Percentiles rank a stretch among this genome's conserved stretches.
These are phyloP conservation scores for Chloroclysta siterata DNA, from an alignment of 2,888 invertebrate species.

Conservation along the genomic window DNA sequence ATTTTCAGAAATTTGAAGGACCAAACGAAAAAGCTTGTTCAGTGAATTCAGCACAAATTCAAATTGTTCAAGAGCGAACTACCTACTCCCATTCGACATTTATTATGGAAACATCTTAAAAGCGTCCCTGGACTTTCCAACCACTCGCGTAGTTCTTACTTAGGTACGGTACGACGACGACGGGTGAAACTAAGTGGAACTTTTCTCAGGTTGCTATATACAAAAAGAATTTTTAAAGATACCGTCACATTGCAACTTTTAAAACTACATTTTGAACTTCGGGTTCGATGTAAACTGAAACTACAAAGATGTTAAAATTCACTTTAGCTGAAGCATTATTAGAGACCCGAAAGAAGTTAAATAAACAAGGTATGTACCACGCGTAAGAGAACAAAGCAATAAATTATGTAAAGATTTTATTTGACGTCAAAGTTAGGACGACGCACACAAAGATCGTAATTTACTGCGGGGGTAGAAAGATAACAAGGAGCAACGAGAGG, in stretches of 20 bases:
- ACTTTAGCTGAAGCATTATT: not conserved
- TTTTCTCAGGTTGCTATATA: conserved; percentile 73
- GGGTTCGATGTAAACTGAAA: conserved; percentile 36
- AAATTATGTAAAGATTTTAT: conserved; percentile 51
- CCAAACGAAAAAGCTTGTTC: not conserved
- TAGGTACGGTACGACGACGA: conserved; percentile 68
- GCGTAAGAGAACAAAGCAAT: conserved; percentile 39
- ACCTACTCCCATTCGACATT: conserved; percentile 53
- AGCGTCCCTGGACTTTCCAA: conserved; percentile 71
- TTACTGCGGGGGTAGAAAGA: conserved; percentile 60
- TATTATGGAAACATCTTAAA: conserved; percentile 74
- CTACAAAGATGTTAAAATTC: conserved; percentile 23
- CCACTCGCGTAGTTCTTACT: conserved; percentile 73
- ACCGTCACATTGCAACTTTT: conserved; percentile 62
- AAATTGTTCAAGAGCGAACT: conserved; percentile 38
- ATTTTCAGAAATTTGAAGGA: not conserved
- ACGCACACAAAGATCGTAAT: conserved; percentile 60
- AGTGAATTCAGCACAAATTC: conserved; percentile 17
- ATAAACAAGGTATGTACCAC: conserved; percentile 8
- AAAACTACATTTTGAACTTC: conserved; percentile 60
- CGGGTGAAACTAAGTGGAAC: conserved; percentile 78
- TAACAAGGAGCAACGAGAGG: conserved; percentile 65
- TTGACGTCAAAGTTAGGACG: conserved; percentile 43
- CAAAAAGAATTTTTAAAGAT: conserved; percentile 78
- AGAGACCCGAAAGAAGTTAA: not conserved